Evolutionary conservation across 2,113 vertebrate species (phyloP).

Genomic region (Equus przewalskii): DNA sequence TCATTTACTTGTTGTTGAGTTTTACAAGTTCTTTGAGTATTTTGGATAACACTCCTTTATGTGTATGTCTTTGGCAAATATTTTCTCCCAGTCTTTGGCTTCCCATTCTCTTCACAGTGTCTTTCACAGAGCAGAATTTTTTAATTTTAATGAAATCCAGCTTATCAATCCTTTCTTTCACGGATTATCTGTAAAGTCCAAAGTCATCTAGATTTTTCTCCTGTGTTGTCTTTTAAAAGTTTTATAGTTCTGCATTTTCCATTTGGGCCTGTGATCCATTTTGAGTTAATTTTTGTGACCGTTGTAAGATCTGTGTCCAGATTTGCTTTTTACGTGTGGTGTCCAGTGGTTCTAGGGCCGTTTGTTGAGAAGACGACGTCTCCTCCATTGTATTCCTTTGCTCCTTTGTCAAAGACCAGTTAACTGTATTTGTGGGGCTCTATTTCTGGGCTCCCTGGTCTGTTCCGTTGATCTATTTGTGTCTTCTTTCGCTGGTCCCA

Average conservation of each 20-base stretch:
- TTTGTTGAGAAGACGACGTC: background rate
- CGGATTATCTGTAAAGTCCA: background rate
- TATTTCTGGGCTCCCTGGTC: background rate
- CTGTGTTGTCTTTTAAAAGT: background rate
- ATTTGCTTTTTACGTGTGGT: background rate
- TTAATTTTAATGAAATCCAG: background rate
- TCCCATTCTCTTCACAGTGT: background rate
- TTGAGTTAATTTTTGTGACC: background rate
- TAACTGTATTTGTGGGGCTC: background rate
- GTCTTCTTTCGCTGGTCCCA: background rate
- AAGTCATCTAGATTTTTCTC: background rate
- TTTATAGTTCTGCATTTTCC: background rate
- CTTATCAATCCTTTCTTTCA: background rate
- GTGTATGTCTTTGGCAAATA: background rate
- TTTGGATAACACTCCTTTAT: background rate
- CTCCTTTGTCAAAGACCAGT: background rate
- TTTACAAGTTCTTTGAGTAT: background rate
- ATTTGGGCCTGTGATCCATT: background rate
- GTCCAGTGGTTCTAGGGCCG: background rate
- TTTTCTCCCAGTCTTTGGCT: background rate
- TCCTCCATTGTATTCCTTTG: background rate
- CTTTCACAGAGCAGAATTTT: background rate
- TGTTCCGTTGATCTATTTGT: background rate
- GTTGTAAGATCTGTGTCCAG: background rate
- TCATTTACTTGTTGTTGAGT: background rate